Evolutionary conservation across 2,888 invertebrate species (phyloP).

Genomic region (Frankliniella fusca): DNA sequence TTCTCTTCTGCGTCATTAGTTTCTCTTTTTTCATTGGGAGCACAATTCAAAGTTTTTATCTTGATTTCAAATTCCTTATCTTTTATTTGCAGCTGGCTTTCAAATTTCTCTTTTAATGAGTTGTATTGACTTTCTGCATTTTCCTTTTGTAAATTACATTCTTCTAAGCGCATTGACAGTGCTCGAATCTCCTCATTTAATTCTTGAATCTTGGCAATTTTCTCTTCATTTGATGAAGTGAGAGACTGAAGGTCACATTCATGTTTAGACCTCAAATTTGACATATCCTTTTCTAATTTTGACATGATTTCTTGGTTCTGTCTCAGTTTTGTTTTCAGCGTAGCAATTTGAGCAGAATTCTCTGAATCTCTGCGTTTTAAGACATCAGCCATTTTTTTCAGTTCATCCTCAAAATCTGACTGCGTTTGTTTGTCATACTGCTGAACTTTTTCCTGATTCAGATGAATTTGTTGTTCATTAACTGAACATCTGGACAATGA

Average conservation of each 20-base stretch:
- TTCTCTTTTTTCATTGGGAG: neutral
- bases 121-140: slow-evolving; percentile 14
- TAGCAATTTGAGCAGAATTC: neutral
- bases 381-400: neutral
- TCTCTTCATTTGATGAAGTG: neutral
- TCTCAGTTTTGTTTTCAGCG: neutral
- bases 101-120: slow-evolving; percentile 29
- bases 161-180: neutral
- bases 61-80: slow-evolving; percentile 30
- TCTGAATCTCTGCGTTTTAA: neutral
- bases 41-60: slow-evolving; percentile 21
- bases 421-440: neutral
- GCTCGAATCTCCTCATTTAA: slow-evolving; percentile 20
- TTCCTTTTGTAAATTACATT: slow-evolving; percentile 1
- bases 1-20: neutral
- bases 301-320: neutral
- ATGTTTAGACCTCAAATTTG: neutral
- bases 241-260: neutral
- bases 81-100: neutral
- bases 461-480: neutral
- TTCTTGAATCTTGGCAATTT: slow-evolving; percentile 29
- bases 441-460: neutral
- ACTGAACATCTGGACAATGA: no score
- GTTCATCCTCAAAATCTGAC: neutral
- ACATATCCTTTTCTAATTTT: neutral